These are phyloP conservation scores for Sisyra terminalis DNA, from an alignment of 2,888 invertebrate genomes.

Conservation along the genomic window DNA sequence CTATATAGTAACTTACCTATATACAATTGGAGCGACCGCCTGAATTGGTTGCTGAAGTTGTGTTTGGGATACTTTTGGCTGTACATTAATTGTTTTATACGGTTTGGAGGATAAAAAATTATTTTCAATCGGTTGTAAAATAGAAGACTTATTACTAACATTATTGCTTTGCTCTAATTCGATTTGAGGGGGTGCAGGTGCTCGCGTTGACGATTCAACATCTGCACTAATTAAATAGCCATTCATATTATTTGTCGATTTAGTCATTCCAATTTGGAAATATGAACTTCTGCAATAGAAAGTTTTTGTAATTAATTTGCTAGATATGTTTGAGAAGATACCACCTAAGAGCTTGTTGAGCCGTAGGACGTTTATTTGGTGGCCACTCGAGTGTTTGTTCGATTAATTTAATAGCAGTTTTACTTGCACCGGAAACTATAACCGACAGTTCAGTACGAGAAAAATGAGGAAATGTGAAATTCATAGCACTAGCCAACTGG, in stretches of 20 bases:
- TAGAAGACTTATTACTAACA: slow-evolving; percentile 3
- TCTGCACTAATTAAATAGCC: no score
- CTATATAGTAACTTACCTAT: slow-evolving; percentile 14
- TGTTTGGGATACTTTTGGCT: not conserved
- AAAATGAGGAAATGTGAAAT: slow-evolving; percentile 89
- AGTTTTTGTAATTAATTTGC: not conserved
- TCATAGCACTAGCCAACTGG: slow-evolving; percentile 80
- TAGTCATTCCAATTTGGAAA: slow-evolving; percentile 4
- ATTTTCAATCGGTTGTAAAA: slow-evolving; percentile 16
- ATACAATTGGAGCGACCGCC: slow-evolving; percentile 25
- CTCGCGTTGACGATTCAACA: not conserved
- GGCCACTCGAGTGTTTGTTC: slow-evolving; percentile 82
- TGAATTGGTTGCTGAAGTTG: slow-evolving; percentile 17
- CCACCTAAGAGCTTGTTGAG: slow-evolving; percentile 52
- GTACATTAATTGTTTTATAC: slow-evolving; percentile 8
- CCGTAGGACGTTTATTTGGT: slow-evolving; percentile 81
- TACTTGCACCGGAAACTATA: slow-evolving; percentile 67
- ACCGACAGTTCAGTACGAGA: slow-evolving; percentile 63
- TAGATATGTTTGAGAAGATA: slow-evolving; percentile 2
- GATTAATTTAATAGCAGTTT: slow-evolving; percentile 67
- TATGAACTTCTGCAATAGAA: slow-evolving; percentile 3
- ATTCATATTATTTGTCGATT: slow-evolving; percentile 2
- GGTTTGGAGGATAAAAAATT: slow-evolving; percentile 13
- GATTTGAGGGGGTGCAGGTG: not conserved
- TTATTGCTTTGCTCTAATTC: not conserved